Evolutionary conservation across 2,888 invertebrate species (phyloP).

Genomic region (Autographa gamma): DNA sequence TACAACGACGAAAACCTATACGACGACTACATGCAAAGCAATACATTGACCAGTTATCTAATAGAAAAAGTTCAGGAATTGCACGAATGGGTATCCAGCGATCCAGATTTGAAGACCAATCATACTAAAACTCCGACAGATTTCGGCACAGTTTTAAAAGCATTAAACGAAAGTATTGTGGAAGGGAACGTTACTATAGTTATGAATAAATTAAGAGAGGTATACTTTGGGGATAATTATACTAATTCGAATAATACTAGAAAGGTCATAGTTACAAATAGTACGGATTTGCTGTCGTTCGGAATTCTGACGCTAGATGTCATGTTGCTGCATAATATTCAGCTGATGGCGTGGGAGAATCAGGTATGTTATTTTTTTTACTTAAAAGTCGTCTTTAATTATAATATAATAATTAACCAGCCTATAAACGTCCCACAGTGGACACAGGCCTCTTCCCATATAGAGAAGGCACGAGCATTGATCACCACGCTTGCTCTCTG

Average conservation of each 20-base stretch:
- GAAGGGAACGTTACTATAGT: constrained; percentile 86
- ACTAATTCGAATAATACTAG: constrained; percentile 69
- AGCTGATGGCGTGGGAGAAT: constrained; percentile 88
- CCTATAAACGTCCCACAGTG: no score
- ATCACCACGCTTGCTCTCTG: no score
- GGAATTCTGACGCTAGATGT: constrained; percentile 89
- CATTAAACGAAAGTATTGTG: constrained; percentile 86
- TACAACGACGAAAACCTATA: constrained; percentile 83
- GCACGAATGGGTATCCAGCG: constrained; percentile 85
- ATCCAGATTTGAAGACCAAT: constrained; percentile 74
- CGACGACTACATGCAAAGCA: constrained; percentile 84
- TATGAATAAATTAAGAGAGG: constrained; percentile 84
- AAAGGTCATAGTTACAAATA: constrained; percentile 79
- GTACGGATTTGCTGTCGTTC: constrained; percentile 86
- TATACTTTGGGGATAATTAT: constrained; percentile 84
- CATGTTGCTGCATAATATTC: constrained; percentile 88
- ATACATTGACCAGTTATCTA: constrained; percentile 83
- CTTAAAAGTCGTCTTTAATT: not conserved
- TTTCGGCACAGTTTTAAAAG: constrained; percentile 80
- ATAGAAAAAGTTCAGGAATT: constrained; percentile 87
- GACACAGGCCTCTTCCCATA: no score
- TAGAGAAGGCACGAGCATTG: no score
- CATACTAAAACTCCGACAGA: constrained; percentile 62
- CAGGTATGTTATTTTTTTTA: constrained; percentile 69
- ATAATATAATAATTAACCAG: no score